Evolutionary conservation across 2,113 vertebrate species (phyloP).

Genomic region (Lepus europaeus): DNA sequence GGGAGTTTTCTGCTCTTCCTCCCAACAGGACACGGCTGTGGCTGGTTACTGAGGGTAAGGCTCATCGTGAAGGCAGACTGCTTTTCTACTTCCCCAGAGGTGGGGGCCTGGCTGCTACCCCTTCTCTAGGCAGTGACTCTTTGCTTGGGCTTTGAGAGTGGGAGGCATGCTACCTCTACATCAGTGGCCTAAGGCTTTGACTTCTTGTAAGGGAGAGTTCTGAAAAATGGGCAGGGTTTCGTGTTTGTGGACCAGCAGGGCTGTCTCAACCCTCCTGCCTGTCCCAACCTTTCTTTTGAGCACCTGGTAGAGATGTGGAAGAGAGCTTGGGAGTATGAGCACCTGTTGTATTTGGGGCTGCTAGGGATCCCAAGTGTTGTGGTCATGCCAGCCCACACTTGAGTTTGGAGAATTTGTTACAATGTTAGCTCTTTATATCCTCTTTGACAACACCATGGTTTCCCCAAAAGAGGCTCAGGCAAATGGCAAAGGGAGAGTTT

Average conservation of each 20-base stretch:
- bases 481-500: background rate
- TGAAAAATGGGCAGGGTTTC: background rate
- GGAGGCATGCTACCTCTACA: background rate
- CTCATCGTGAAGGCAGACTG: background rate
- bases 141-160: background rate
- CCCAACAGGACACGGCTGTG: background rate
- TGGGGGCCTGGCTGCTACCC: background rate
- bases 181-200: background rate
- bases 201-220: background rate
- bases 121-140: background rate
- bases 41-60: background rate
- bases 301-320: background rate
- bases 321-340: background rate
- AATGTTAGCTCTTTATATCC: background rate
- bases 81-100: background rate
- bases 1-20: background rate
- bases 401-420: conserved; percentile 1
- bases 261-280: background rate
- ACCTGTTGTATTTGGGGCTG: background rate
- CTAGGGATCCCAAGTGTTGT: background rate
- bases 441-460: background rate
- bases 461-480: background rate
- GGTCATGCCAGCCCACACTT: background rate
- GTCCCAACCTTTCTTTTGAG: background rate
- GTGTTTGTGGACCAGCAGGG: background rate